Evolutionary conservation across 2,797 vertebrate genomes (phyloP).

Genomic region (Microctenopoma lineatum): DNA sequence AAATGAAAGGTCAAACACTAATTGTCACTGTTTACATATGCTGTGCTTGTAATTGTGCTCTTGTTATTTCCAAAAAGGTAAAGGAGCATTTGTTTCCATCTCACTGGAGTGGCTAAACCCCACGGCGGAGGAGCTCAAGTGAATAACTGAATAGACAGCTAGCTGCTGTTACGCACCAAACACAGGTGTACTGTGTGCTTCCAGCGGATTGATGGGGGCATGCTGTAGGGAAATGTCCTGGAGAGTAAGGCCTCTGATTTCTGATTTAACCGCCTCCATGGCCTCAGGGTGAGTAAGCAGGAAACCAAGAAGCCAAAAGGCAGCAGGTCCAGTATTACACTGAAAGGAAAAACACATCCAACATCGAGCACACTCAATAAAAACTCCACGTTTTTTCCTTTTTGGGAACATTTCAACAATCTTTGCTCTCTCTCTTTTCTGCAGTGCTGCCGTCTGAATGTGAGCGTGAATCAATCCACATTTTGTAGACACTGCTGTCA

Average conservation of each 20-base stretch:
- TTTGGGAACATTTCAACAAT: neutral
- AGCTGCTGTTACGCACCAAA: constrained; percentile 77
- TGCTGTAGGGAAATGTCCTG: constrained; percentile 41
- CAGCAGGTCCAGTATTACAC: constrained; percentile 88
- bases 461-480: constrained; percentile 38
- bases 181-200: constrained; percentile 70
- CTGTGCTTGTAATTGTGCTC: neutral
- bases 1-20: constrained; percentile 37
- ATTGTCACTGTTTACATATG: constrained; percentile 3
- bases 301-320: constrained; percentile 91
- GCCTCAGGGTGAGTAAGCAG: constrained; percentile 89
- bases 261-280: constrained; percentile 83
- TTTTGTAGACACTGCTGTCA: constrained; percentile 45
- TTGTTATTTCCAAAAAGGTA: constrained; percentile 39
- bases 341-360: constrained; percentile 57
- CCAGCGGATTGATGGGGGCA: constrained; percentile 62
- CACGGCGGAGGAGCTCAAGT: constrained; percentile 8
- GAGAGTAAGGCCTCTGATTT: constrained; percentile 65
- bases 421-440: constrained; percentile 1
- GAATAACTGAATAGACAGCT: constrained; percentile 30
- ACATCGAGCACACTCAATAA: constrained; percentile 12
- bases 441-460: constrained; percentile 23
- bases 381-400: neutral
- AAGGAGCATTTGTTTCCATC: constrained; percentile 26
- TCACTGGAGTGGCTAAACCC: constrained; percentile 11